These are phyloP conservation scores for Lasiurus cinereus DNA, from an alignment of 2,113 vertebrate genomes.

Conservation along the genomic window DNA sequence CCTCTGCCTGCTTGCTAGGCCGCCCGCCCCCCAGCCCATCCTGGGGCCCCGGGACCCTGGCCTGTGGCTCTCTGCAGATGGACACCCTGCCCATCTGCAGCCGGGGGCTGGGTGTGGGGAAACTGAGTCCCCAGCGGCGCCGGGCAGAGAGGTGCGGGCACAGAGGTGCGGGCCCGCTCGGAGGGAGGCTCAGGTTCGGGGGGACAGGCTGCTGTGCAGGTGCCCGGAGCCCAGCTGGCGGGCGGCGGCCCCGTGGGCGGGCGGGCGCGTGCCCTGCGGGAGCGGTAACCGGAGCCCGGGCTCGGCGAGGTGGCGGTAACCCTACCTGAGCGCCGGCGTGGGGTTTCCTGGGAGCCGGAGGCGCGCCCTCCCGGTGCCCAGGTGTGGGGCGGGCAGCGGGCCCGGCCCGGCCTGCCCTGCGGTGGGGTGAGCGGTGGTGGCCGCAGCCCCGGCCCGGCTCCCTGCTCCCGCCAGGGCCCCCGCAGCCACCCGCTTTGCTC, in stretches of 20 bases:
- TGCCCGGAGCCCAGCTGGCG: slow-evolving; percentile 78
- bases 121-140: not conserved
- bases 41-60: not conserved
- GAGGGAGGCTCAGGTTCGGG: slow-evolving; percentile 52
- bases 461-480: not conserved
- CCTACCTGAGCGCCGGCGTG: slow-evolving; percentile 69
- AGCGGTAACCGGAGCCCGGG: slow-evolving; percentile 76
- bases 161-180: fast-evolving
- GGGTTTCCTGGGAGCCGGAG: slow-evolving; percentile 63
- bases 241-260: slow-evolving; percentile 55
- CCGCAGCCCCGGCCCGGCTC: not conserved
- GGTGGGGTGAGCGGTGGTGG: fast-evolving
- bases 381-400: not conserved
- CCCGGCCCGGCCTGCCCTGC: not conserved
- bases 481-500: fast-evolving
- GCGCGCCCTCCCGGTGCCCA: not conserved
- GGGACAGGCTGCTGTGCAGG: slow-evolving; percentile 60
- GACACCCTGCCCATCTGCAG: fast-evolving
- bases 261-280: not conserved
- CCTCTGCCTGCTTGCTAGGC: not conserved
- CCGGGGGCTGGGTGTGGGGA: fast-evolving
- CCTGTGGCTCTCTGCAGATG: fast-evolving
- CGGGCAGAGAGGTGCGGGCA: not conserved
- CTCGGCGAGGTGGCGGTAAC: slow-evolving; percentile 54
- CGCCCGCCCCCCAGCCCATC: not conserved